Evolutionary conservation across 1,140 invertebrate genomes (phyloP).

Genomic region (Euglossa dilemma): DNA sequence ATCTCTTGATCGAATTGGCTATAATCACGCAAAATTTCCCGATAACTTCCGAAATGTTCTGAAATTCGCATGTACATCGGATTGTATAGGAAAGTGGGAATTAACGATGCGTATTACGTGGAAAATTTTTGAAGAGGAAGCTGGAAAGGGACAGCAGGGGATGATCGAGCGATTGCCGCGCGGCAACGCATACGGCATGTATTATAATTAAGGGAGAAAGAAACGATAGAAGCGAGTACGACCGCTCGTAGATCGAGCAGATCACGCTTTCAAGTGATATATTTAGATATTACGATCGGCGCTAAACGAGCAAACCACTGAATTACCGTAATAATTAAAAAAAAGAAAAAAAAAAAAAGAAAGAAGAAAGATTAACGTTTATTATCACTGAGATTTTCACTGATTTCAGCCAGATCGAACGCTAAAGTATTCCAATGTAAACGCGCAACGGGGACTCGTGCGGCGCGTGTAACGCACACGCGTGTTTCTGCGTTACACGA

Average conservation of each 20-base stretch:
- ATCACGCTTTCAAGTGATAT: constrained; percentile 74
- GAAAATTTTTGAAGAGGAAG: neutral
- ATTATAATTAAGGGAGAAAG: constrained; percentile 24
- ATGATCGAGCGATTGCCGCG: constrained; percentile 36
- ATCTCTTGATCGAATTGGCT: neutral
- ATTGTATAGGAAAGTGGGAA: too few relatives aligned
- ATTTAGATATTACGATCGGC: constrained; percentile 71
- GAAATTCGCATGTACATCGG: too few relatives aligned
- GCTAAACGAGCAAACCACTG: constrained; percentile 50
- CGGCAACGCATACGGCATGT: neutral
- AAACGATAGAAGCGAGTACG: constrained; percentile 55
- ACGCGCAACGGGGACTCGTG: constrained; percentile 42
- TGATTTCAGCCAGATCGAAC: constrained; percentile 65
- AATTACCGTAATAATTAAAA: constrained; percentile 56
- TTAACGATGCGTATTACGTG: too few relatives aligned
- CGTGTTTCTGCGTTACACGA: neutral
- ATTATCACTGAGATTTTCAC: constrained; percentile 67
- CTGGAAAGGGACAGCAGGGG: constrained; percentile 31
- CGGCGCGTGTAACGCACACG: neutral
- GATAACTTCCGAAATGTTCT: too few relatives aligned
- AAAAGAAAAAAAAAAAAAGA: constrained; percentile 45
- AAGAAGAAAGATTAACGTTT: constrained; percentile 40
- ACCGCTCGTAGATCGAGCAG: constrained; percentile 73
- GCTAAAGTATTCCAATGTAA: constrained; percentile 61
- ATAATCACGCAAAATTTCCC: neutral